Base-by-base conservation (phyloP, 1,140 invertebrate species). In the Aphis craccivora region DNA sequence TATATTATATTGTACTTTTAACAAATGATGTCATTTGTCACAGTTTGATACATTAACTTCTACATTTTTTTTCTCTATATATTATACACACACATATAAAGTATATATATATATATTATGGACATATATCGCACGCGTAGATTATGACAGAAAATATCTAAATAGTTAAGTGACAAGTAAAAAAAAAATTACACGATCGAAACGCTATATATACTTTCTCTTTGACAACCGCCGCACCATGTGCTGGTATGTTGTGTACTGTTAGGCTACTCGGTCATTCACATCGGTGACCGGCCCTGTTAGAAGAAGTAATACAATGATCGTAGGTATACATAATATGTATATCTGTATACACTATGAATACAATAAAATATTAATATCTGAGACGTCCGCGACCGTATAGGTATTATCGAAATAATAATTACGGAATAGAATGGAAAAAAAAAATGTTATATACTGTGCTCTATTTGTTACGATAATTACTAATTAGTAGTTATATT, bases 201-300 rank as follows among this genome's bases (percentile, higher is more conserved):
- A 51, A 51, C n/a, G 67, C 35, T 8, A 25, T 88, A 35, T 51
- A 35, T 84, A 93, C 91, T 93, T 93, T 93, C 91, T 93, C 91
- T 93, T 93, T 53, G 91, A 93, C 91, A 55, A 93, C 76, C 22
- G 81, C 81, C 81, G 91, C 81, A 20, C 91, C 40, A 18, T 81
- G 90, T 76, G 43, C 25, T 8, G 90, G 90, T 91, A 76, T 67
- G 76, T n/a, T 48, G 60, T 35, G 91, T 92, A 93, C 91, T 93
- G 76, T 92, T 84, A 53, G 91, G 48, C 67, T 40, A 91, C n/a
- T 83, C 91, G 91, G 91, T 93, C 91, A 86, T 93, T 93, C 91
- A 93, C 91, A 86, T 86, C 81, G 45, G 43, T 84, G 91, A 84
- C 91, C 91, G 91, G 91, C 81, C 48, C 81, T 40, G 91, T 86